Percentiles rank a stretch among this genome's conserved stretches.
Evolutionary conservation across 1,140 invertebrate genomes (phyloP).

Genomic region (Bombus waltoni): DNA sequence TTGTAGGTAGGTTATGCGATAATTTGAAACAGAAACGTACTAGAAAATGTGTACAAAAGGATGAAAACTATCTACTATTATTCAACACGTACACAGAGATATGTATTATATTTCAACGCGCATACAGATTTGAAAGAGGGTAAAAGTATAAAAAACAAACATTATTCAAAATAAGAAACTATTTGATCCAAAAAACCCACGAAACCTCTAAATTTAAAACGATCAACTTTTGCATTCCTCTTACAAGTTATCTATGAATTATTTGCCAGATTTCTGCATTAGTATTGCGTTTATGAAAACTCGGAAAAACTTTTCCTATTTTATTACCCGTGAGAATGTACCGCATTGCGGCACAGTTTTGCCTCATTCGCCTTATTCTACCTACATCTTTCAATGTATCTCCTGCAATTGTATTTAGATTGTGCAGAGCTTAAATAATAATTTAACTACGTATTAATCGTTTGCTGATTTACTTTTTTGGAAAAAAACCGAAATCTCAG

Average conservation of each 20-base stretch:
- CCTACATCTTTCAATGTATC: background rate
- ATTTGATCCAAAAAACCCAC: background rate
- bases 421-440: background rate
- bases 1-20: background rate
- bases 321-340: background rate
- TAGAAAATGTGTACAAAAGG: background rate
- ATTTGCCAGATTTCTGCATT: background rate
- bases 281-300: background rate
- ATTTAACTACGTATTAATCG: background rate
- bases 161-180: background rate
- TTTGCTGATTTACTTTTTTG: too few relatives aligned
- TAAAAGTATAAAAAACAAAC: background rate
- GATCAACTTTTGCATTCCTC: background rate
- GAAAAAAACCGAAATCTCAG: background rate
- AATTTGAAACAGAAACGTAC: background rate
- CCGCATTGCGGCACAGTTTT: background rate
- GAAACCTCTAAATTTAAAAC: background rate
- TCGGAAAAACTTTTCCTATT: background rate
- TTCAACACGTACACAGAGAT: too few relatives aligned
- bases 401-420: background rate
- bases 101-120: too few relatives aligned
- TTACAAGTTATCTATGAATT: background rate
- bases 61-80: background rate
- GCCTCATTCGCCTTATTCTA: background rate
- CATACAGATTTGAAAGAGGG: background rate